Conservation (phyloP, 2,888 invertebrate genomes). For the Ligdia adustata region DNA sequence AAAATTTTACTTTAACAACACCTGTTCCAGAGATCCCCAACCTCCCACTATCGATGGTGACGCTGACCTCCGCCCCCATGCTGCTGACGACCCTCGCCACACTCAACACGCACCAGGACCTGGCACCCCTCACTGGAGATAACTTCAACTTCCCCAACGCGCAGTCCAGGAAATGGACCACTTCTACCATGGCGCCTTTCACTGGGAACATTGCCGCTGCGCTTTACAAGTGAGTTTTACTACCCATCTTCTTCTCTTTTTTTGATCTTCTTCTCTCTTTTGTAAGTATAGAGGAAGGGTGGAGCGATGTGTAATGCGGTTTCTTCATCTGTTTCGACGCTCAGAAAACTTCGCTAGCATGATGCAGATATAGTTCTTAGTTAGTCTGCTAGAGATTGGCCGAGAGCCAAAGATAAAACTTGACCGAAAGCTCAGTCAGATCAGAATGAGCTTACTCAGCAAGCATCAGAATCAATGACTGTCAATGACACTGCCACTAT, state of each 20-base stretch:
- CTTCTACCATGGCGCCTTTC: constrained; percentile 88
- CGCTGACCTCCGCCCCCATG: constrained; percentile 86
- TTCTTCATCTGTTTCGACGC: no score
- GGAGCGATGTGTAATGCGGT: no score
- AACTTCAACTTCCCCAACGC: constrained; percentile 87
- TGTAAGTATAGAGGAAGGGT: no score
- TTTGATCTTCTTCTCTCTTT: neutral
- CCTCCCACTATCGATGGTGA: constrained; percentile 86
- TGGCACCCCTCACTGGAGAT: constrained; percentile 83
- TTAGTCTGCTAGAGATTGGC: no score
- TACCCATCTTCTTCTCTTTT: neutral
- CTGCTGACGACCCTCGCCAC: constrained; percentile 85
- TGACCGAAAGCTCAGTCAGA: no score
- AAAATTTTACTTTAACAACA: no score
- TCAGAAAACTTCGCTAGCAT: no score
- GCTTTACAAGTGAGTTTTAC: constrained; percentile 86
- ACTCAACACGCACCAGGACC: constrained; percentile 86
- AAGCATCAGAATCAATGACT: no score
- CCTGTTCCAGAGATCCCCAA: constrained; percentile 58
- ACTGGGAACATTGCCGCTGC: constrained; percentile 90
- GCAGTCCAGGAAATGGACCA: constrained; percentile 86
- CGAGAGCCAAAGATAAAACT: no score
- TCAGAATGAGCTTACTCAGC: no score
- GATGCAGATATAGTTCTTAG: no score
- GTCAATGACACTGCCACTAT: no score